Percentiles rank a stretch among this genome's conserved stretches.
phyloP scores from a whole-genome alignment of 2,113 vertebrate species.

The Laterallus jamaicensis region DNA sequence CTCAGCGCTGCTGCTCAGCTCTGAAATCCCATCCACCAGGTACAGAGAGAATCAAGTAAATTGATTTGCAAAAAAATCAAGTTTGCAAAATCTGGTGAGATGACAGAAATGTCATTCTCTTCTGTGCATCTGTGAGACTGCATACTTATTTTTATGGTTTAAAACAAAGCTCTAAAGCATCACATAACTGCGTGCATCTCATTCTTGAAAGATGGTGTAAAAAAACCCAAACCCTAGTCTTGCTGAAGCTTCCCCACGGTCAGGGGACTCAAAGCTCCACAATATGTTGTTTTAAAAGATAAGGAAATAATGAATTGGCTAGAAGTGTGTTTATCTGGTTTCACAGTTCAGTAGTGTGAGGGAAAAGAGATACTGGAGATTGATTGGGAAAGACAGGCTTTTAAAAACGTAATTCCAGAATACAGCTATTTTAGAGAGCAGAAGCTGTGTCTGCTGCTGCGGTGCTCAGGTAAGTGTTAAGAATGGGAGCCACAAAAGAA shows the following conservation, averaged over 20 bases:
- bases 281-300: conserved; percentile 15
- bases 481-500: neutral
- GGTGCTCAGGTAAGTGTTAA: rapidly evolving
- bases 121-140: neutral
- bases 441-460: neutral
- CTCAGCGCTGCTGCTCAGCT: neutral
- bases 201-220: neutral
- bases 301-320: neutral
- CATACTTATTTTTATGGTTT: neutral
- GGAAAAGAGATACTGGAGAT: neutral
- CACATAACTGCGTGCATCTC: neutral
- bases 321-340: neutral
- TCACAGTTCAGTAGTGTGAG: neutral
- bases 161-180: neutral
- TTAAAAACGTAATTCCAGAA: neutral
- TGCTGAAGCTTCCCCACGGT: neutral
- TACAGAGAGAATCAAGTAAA: neutral
- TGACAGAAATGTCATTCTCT: neutral
- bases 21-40: neutral
- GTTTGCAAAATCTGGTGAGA: neutral
- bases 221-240: neutral
- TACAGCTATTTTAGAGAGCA: neutral
- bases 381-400: neutral
- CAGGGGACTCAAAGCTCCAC: neutral
- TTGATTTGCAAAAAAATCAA: neutral